These are phyloP conservation scores for Ivindomyrus marchei DNA, from an alignment of 2,113 vertebrate species.

Conservation along the genomic window DNA sequence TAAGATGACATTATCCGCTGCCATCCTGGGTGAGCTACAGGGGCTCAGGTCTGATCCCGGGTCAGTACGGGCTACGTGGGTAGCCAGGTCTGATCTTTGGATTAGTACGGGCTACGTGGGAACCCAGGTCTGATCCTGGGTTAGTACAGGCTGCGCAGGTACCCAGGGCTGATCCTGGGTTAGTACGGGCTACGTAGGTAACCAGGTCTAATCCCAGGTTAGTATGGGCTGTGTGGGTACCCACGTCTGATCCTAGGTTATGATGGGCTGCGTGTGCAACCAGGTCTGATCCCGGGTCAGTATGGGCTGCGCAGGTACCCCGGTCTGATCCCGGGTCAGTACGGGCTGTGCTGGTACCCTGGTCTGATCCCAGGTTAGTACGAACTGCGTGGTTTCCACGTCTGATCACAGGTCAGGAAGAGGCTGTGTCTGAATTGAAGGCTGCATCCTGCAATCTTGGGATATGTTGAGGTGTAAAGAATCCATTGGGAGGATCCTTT, in stretches of 20 bases:
- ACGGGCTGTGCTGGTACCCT: not conserved
- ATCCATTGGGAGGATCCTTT: not conserved
- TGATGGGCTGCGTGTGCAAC: too few relatives aligned
- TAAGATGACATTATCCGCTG: constrained; percentile 77
- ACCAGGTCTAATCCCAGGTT: not conserved
- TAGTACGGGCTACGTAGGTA: too few relatives aligned
- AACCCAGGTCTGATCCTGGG: not conserved
- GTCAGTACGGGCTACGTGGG: not conserved
- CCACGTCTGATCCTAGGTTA: not conserved
- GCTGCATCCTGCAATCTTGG: not conserved
- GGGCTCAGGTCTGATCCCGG: not conserved
- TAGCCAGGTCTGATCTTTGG: too few relatives aligned
- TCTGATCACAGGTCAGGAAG: not conserved
- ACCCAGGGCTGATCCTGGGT: not conserved
- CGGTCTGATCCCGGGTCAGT: not conserved
- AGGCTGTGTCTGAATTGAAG: not conserved
- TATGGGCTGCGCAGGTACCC: not conserved
- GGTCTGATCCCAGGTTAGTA: too few relatives aligned
- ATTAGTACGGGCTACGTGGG: not conserved
- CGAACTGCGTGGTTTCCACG: not conserved
- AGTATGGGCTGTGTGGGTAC: not conserved
- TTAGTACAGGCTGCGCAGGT: not conserved
- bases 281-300: not conserved
- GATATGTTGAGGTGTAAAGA: not conserved
- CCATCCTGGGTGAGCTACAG: constrained; percentile 72